phyloP scores from a whole-genome alignment of 1,140 invertebrate species.

The Orius insidiosus region DNA sequence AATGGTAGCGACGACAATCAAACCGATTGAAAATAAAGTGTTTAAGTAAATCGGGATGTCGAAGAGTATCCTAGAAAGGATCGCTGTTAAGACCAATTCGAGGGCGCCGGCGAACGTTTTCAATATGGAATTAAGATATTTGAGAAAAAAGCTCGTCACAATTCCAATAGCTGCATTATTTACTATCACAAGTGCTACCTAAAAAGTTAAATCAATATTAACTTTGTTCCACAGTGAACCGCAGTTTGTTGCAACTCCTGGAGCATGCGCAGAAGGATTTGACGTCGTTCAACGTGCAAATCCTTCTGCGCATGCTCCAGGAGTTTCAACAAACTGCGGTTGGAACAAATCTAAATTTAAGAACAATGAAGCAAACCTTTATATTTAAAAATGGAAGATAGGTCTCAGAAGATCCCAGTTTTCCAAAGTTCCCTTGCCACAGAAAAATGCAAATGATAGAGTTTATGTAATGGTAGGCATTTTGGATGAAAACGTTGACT shows the following conservation, averaged over 20 bases:
- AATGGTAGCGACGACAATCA: slow-evolving; percentile 67
- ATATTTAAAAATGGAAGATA: no score
- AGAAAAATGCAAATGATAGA: slow-evolving; percentile 80
- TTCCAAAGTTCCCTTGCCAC: slow-evolving; percentile 38
- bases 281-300: no score
- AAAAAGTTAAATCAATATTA: no score
- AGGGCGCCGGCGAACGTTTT: slow-evolving; percentile 92
- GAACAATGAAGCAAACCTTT: no score
- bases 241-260: no score
- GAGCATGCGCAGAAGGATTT: no score
- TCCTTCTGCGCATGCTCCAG: no score
- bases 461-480: slow-evolving; percentile 90
- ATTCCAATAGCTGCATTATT: slow-evolving; percentile 87
- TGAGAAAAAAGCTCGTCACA: slow-evolving; percentile 84
- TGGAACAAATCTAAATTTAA: no score
- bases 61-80: slow-evolving; percentile 79
- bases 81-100: slow-evolving; percentile 78
- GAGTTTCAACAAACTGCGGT: no score
- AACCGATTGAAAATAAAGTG: slow-evolving; percentile 62
- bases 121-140: slow-evolving; percentile 84
- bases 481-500: slow-evolving; percentile 83
- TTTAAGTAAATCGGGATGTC: slow-evolving; percentile 68
- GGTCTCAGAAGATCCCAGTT: no score
- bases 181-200: slow-evolving; percentile 62
- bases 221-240: no score